These are phyloP conservation scores for Tamias sibiricus DNA, from an alignment of 2,113 vertebrate species.

Conservation along the genomic window DNA sequence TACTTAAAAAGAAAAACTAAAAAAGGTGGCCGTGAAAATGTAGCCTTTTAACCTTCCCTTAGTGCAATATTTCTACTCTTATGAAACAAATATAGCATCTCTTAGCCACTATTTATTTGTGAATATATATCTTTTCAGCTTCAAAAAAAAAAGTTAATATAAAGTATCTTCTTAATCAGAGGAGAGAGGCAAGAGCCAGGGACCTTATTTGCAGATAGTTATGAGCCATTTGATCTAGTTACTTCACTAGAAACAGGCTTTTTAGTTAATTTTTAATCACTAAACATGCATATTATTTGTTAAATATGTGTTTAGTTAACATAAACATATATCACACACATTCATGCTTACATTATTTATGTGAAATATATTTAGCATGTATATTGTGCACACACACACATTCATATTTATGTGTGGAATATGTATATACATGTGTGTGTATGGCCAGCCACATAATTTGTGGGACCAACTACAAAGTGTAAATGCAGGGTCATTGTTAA, in stretches of 20 bases:
- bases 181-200: background rate
- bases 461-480: background rate
- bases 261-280: background rate
- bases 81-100: background rate
- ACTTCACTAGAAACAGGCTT: background rate
- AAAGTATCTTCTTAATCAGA: background rate
- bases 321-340: background rate
- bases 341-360: background rate
- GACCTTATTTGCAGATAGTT: background rate
- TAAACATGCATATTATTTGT: background rate
- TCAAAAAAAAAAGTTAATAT: background rate
- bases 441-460: background rate
- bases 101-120: conserved; percentile 10
- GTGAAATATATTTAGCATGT: background rate
- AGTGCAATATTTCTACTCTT: background rate
- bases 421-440: background rate
- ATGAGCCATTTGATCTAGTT: background rate
- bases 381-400: background rate
- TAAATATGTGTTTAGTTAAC: background rate
- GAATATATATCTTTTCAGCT: conserved; percentile 3
- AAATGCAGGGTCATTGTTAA: background rate
- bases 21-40: background rate
- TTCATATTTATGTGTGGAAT: no score
- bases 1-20: conserved; percentile 15
- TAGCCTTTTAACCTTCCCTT: background rate